These are phyloP conservation scores for Donacobius atricapilla DNA, from an alignment of 2,113 vertebrate genomes.

Conservation along the genomic window DNA sequence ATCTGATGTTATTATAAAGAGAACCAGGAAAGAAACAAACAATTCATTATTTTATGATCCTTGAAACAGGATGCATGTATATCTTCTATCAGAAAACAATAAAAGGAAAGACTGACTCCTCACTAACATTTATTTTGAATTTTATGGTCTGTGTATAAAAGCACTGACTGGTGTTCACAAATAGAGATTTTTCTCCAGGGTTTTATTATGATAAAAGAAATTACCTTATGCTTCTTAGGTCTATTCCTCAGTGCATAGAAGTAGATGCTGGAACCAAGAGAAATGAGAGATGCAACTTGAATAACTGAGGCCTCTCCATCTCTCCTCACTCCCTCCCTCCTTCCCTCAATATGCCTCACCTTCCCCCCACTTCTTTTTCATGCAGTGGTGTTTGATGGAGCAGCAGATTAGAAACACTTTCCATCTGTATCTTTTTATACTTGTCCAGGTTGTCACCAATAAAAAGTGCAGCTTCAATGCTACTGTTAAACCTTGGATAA, in stretches of 20 bases:
- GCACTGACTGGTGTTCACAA: not conserved
- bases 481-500: not conserved
- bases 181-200: not conserved
- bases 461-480: not conserved
- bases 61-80: not conserved
- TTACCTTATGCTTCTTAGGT: not conserved
- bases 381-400: not conserved
- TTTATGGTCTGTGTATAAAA: not conserved
- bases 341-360: too few relatives aligned
- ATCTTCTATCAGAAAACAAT: not conserved
- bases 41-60: not conserved
- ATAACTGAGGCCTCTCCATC: not conserved
- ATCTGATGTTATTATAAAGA: not conserved
- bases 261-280: not conserved
- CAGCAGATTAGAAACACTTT: not conserved
- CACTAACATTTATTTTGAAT: not conserved
- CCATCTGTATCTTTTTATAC: not conserved
- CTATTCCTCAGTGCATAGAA: slow-evolving; percentile 7
- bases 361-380: not conserved
- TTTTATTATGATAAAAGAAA: slow-evolving; percentile 34
- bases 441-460: not conserved
- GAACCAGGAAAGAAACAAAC: not conserved
- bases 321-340: not conserved
- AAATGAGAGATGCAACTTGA: not conserved
- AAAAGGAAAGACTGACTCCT: not conserved